A percentile compares a stretch with the other conserved stretches of the same genome.
Evolutionary conservation across 2,888 invertebrate genomes (phyloP).

Genomic region (Seira ritae): DNA sequence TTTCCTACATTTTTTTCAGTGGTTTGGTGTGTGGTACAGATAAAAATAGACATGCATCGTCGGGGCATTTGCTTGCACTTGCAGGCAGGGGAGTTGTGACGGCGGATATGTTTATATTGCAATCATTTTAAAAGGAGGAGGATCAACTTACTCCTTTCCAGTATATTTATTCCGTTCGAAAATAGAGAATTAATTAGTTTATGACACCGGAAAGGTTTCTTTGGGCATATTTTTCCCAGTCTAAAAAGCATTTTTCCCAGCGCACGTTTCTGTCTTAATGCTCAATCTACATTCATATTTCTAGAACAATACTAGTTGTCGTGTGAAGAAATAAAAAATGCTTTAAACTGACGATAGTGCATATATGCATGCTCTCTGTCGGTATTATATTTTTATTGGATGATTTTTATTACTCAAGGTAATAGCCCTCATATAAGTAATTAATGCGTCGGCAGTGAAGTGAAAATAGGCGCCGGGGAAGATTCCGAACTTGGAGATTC

Average conservation of each 20-base stretch:
- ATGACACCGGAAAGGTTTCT: not conserved
- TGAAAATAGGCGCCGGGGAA: constrained; percentile 62
- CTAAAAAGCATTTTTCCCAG: not conserved
- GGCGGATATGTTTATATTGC: not conserved
- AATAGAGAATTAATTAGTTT: not conserved
- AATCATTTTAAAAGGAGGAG: no score
- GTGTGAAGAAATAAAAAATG: not conserved
- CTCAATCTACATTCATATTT: not conserved
- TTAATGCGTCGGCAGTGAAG: constrained; percentile 66
- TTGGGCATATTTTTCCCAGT: not conserved
- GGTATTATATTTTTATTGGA: constrained; percentile 62
- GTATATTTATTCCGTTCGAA: no score
- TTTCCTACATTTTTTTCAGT: constrained; percentile 45
- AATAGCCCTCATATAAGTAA: constrained; percentile 64
- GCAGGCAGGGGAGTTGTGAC: not conserved
- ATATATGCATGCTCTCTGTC: no score
- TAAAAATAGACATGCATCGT: constrained; percentile 38
- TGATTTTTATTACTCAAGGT: constrained; percentile 56
- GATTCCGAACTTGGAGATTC: constrained; percentile 9
- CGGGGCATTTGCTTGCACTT: constrained; percentile 17
- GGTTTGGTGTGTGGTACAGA: constrained; percentile 67
- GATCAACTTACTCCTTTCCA: no score
- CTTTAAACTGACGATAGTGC: no score
- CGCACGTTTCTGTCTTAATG: not conserved
- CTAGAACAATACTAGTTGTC: not conserved